These are phyloP conservation scores for Galerucella calmariensis DNA, from an alignment of 2,888 invertebrate genomes.

Conservation along the genomic window DNA sequence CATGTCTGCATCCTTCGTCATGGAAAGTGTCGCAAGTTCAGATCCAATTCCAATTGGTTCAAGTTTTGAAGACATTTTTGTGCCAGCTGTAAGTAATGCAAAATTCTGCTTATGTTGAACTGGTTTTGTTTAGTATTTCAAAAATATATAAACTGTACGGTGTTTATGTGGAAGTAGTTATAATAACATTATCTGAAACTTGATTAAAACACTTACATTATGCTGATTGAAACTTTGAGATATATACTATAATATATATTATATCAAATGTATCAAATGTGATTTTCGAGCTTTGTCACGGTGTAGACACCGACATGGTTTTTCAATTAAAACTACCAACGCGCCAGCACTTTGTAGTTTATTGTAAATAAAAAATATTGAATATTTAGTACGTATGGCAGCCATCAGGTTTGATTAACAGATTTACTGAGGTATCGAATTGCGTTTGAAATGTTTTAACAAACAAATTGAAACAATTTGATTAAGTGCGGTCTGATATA, in stretches of 20 bases:
- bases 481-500: constrained; percentile 10
- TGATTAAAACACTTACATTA: constrained; percentile 19
- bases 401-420: constrained; percentile 37
- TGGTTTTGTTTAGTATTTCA: too few relatives aligned
- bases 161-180: neutral
- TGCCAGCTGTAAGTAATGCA: too few relatives aligned
- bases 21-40: too few relatives aligned
- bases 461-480: constrained; percentile 16
- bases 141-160: neutral
- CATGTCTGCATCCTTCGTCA: too few relatives aligned
- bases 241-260: too few relatives aligned
- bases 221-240: constrained; percentile 26
- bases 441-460: constrained; percentile 28
- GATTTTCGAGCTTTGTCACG: constrained; percentile 34
- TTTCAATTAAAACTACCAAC: constrained; percentile 48
- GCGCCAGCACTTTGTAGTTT: constrained; percentile 44
- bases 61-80: too few relatives aligned
- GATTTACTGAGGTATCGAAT: constrained; percentile 37
- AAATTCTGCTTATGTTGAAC: too few relatives aligned
- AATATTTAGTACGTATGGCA: constrained; percentile 25
- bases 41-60: too few relatives aligned
- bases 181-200: neutral
- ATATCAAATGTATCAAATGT: constrained; percentile 19
- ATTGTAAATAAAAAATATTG: constrained; percentile 37
- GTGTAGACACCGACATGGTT: constrained; percentile 43